These are phyloP conservation scores for Hemaris fuciformis DNA, from an alignment of 2,888 invertebrate species.

Conservation along the genomic window DNA sequence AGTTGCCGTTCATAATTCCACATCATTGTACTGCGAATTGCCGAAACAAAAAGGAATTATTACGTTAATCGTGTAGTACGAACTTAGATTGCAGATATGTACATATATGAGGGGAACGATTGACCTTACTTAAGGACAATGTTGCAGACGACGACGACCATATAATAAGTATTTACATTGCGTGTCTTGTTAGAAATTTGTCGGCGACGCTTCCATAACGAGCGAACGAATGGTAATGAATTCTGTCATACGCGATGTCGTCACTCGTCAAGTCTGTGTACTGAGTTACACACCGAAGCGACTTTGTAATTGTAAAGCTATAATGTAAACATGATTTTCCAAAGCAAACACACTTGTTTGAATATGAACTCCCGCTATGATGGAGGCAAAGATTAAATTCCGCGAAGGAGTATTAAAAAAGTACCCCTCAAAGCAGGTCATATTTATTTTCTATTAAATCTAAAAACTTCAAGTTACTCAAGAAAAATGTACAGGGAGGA, in stretches of 20 bases:
- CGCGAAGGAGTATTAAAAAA: conserved; percentile 8
- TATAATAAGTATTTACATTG: conserved; percentile 22
- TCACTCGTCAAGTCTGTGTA: no score
- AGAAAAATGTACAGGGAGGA: not conserved
- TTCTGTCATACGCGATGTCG: conserved; percentile 23
- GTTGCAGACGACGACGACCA: conserved; percentile 9
- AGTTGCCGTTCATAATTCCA: conserved; percentile 47
- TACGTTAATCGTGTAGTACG: conserved; percentile 16
- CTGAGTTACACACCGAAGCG: conserved; percentile 33
- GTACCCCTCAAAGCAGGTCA: conserved; percentile 5
- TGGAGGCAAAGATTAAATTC: conserved; percentile 23
- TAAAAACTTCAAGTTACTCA: conserved; percentile 3
- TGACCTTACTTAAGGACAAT: conserved; percentile 15
- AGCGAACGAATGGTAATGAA: conserved; percentile 31
- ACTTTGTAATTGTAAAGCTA: conserved; percentile 54
- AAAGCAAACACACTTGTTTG: conserved; percentile 54
- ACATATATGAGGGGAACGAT: not conserved
- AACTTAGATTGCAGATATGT: not conserved
- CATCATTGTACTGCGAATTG: conserved; percentile 26
- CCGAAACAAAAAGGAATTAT: not conserved
- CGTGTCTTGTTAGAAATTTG: conserved; percentile 21
- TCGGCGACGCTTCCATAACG: conserved; percentile 12
- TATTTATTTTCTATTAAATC: conserved; percentile 11
- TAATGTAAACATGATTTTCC: conserved; percentile 60
- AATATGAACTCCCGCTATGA: conserved; percentile 43